These are phyloP conservation scores for Agonum fuliginosum DNA, from an alignment of 2,888 invertebrate genomes.

Conservation along the genomic window DNA sequence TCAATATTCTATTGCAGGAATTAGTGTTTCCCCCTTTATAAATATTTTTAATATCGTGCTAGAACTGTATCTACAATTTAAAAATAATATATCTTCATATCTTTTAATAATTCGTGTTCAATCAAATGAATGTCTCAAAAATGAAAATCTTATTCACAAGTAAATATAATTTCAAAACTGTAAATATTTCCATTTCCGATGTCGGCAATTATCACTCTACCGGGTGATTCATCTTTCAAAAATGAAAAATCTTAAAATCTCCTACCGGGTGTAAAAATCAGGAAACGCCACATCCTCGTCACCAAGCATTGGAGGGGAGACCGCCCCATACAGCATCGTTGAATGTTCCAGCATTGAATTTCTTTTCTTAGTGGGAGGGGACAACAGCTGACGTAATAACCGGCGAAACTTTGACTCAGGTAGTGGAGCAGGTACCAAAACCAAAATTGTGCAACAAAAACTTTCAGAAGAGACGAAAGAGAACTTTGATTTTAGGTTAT, in stretches of 20 bases:
- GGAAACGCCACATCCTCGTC: conserved; percentile 70
- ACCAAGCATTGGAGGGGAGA: conserved; percentile 69
- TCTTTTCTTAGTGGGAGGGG: background rate
- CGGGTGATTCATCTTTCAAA: background rate
- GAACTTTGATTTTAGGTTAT: background rate
- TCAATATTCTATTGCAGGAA: no score
- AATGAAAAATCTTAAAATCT: conserved; percentile 62
- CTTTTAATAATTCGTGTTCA: no score
- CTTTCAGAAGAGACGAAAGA: background rate
- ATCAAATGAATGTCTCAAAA: no score
- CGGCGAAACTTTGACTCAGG: conserved; percentile 23
- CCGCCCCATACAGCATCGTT: conserved; percentile 70
- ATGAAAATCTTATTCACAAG: no score
- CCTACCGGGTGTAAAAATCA: conserved; percentile 72
- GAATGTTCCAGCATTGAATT: conserved; percentile 61
- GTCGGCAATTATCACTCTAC: background rate
- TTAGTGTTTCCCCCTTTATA: no score
- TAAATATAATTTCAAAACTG: no score
- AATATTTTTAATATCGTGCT: no score
- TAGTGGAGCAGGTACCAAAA: conserved; percentile 13
- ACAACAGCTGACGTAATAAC: conserved; percentile 60
- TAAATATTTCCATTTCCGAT: no score
- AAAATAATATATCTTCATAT: no score
- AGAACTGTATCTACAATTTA: no score
- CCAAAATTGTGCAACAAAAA: background rate